Evolutionary conservation across 2,888 invertebrate species (phyloP), one percentile per base, ranked within the genome.

Genomic region (Lasioglossum figueresi): DNA sequence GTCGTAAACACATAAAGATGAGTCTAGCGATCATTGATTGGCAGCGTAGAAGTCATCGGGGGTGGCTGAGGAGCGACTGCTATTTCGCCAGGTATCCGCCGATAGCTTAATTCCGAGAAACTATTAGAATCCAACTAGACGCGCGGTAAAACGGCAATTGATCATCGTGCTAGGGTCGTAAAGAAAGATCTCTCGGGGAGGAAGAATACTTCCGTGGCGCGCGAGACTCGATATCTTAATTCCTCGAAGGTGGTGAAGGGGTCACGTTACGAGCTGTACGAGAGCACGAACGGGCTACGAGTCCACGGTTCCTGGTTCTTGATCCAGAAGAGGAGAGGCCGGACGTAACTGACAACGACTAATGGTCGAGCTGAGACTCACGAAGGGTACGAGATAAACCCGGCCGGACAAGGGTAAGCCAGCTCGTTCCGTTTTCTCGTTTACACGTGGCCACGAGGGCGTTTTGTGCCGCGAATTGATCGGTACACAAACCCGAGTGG

Each of bases 281-380:
- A 83, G 79, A 83, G 81, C 82, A 79, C 76, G 80, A 81, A 78
- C 73, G 77, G 79, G 76, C 74, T 91, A 91, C 91, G 90, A 92
- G 90, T 89, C 91, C 68, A 88, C 91, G 93, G 90, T 92, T 93
- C 93, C 88, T 79, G 90, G 87, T 89, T 90, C 85, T 89, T 88
- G 90, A 87, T 87, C 89, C 84, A 87, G 85, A 90, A 85, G 87
- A 78, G 87, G 88, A 91, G 89, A 92, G 90, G 91, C 91, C 91
- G 91, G 92, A 92, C 91, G 93, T 91, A 93, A 90, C 93, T 94
- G 93, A 93, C 93, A 93, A 92, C 93, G 93, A 93, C 92, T 93
- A 93, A 93, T 93, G 93, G 92, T 90, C 91, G 83, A 86, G 90
- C 90, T 86, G 59, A 78, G 90, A 86, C 86, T 85, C 88, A 83